Conservation (phyloP, 2,797 vertebrate species). For the Microctenopoma steveboyesi region DNA sequence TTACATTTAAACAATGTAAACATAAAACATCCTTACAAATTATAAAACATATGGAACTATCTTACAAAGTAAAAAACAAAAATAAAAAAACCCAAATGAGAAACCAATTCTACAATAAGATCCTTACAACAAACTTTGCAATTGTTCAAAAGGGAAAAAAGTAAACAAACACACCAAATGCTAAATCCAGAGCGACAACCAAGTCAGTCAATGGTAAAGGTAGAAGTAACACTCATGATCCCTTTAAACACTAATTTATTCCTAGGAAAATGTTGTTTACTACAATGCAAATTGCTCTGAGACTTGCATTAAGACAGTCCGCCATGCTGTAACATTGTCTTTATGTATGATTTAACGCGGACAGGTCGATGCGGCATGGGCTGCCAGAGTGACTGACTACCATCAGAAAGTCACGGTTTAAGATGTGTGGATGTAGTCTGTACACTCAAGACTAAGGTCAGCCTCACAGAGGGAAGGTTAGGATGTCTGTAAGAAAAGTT, state of each 20-base stretch:
- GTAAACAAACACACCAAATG: constrained; percentile 50
- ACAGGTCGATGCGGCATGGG: constrained; percentile 23
- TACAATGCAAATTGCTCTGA: constrained; percentile 55
- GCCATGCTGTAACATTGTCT: constrained; percentile 40
- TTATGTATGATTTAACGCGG: constrained; percentile 20
- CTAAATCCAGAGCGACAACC: constrained; percentile 66
- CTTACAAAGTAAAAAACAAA: constrained; percentile 77
- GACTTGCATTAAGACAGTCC: constrained; percentile 48
- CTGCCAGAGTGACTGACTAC: constrained; percentile 6
- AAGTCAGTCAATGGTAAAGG: constrained; percentile 71
- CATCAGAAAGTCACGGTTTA: background rate
- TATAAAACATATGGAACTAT: constrained; percentile 75
- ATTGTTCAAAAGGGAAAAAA: constrained; percentile 71
- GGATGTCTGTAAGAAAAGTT: constrained; percentile 15
- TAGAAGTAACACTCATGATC: constrained; percentile 72
- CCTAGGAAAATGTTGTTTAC: constrained; percentile 63
- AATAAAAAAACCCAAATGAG: constrained; percentile 42
- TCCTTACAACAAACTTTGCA: constrained; percentile 74
- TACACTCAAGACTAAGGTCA: constrained; percentile 36
- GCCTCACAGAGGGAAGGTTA: constrained; percentile 35
- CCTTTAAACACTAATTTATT: constrained; percentile 70
- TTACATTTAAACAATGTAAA: constrained; percentile 79
- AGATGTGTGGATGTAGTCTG: constrained; percentile 19
- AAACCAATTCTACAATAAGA: constrained; percentile 78
- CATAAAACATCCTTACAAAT: constrained; percentile 72